Percentiles rank a stretch among this genome's conserved stretches.
phyloP scores from a whole-genome alignment of 1,140 invertebrate species.

The Myzus persicae region DNA sequence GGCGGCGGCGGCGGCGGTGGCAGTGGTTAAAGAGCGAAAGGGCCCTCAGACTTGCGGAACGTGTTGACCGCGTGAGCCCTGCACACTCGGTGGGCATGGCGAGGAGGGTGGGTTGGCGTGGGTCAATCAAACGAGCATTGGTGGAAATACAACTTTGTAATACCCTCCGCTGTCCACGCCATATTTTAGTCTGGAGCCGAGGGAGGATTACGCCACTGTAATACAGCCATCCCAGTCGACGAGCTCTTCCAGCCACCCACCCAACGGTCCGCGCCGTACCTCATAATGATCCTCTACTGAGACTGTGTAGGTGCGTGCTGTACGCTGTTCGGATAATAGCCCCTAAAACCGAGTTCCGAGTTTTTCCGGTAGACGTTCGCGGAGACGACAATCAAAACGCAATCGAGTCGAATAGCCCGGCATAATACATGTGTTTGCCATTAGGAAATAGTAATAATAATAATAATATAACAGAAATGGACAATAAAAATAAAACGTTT shows the following conservation, averaged over 20 bases:
- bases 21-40: not conserved
- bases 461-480: not conserved
- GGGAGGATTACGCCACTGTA: not conserved
- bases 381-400: not conserved
- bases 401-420: conserved; percentile 9
- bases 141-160: not conserved
- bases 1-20: not conserved
- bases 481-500: conserved; percentile 22
- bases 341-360: not conserved
- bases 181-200: not conserved
- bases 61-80: not conserved
- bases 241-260: too few species aligned
- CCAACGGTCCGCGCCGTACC: too few species aligned
- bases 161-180: not conserved
- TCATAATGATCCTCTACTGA: not conserved
- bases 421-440: not conserved
- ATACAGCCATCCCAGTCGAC: not conserved
- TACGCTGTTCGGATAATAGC: not conserved
- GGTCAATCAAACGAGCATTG: conserved; percentile 35
- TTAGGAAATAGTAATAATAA: conserved; percentile 15
- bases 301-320: not conserved
- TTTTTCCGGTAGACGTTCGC: conserved; percentile 10
- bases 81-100: not conserved
- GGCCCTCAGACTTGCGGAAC: too few species aligned
- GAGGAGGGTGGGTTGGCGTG: too few species aligned